Base-by-base conservation (phyloP, 2,888 invertebrate genomes). In the Spatulosminthurus flaviceps region DNA sequence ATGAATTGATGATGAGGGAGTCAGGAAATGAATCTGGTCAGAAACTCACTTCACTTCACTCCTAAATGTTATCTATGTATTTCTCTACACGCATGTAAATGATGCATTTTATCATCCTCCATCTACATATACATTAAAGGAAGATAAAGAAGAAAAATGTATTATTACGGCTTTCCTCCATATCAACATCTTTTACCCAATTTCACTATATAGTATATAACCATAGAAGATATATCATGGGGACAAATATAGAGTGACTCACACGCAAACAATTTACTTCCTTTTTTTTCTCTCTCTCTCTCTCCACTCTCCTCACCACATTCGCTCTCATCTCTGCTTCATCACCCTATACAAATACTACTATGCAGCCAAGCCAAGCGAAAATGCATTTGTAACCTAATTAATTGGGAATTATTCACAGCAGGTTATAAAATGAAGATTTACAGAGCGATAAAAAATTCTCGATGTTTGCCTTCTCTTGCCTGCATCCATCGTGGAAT, bases 1-100 rank as follows among this genome's bases (percentile, higher is more conserved):
- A 34, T 34, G n/a, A n/a, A n/a, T n/a, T n/a, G n/a, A n/a, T 34
- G 34, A 34, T 9, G 34, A 34, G 34, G 9, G 34, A 34, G 34
- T n/a, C 51, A 51, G 51, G 51, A 51, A 51, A 51, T 51, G 51
- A 51, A 51, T 51, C 51, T 51, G 34, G 34, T 34, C 34, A 34
- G 9, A 7, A 34, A 34, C 9, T n/a, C n/a, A 34, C 34, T 34
- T 34, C 34, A 34, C 51, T 2, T 51, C 16, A 51, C 51, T 41
- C 41, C 13, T 41, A 41, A 41, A 41, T 9, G 51, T 16, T 2
- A 51, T 2, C 51, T 51, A 51, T 51, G 9, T n/a, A 19, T 51
- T n/a, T 19, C 51, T 16, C 1, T 9, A 51, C 34, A 51, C 5
- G 51, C 51, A 51, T 51, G n/a, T 2, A n/a, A 51, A 51, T 51